Percentiles rank a stretch among this genome's conserved stretches.
phyloP scores from a whole-genome alignment of 2,888 invertebrate species.

The Acleris holmiana region DNA sequence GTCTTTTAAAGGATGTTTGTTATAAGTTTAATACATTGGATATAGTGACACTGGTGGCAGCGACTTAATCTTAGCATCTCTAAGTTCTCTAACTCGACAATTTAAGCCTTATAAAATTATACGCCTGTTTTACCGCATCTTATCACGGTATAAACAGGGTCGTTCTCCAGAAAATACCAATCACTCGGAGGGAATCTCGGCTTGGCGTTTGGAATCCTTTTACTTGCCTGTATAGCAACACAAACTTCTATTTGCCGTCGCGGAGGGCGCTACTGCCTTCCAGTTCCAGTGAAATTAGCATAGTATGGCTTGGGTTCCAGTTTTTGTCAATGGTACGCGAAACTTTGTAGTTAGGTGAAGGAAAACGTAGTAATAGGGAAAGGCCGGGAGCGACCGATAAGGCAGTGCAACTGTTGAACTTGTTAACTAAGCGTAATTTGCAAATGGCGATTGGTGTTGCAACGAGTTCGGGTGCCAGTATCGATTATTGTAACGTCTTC shows the following conservation, averaged over 20 bases:
- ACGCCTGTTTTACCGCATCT: conserved; percentile 26
- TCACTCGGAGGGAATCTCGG: conserved; percentile 29
- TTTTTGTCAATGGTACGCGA: conserved; percentile 12
- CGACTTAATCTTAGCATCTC: conserved; percentile 1
- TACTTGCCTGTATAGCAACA: conserved; percentile 19
- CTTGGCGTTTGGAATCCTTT: conserved; percentile 29
- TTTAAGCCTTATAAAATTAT: conserved; percentile 26
- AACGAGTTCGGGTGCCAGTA: background rate
- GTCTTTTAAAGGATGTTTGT: background rate
- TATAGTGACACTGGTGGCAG: background rate
- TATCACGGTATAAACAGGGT: conserved; percentile 33
- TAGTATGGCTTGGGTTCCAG: background rate
- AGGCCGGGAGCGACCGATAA: conserved; percentile 26
- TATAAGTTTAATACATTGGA: background rate
- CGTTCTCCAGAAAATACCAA: conserved; percentile 30
- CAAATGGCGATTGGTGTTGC: conserved; percentile 16
- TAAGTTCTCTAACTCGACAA: background rate
- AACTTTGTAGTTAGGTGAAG: conserved; percentile 17
- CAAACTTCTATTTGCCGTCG: background rate
- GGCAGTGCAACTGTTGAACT: conserved; percentile 26
- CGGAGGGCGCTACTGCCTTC: conserved; percentile 9
- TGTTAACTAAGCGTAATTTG: conserved; percentile 22
- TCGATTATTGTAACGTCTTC: too few relatives aligned
- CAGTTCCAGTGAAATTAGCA: conserved; percentile 6
- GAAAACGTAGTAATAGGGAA: conserved; percentile 17